A percentile compares a stretch with the other conserved stretches of the same genome.
Conservation (phyloP, 2,888 invertebrate genomes). For the Diadromus collaris region DNA sequence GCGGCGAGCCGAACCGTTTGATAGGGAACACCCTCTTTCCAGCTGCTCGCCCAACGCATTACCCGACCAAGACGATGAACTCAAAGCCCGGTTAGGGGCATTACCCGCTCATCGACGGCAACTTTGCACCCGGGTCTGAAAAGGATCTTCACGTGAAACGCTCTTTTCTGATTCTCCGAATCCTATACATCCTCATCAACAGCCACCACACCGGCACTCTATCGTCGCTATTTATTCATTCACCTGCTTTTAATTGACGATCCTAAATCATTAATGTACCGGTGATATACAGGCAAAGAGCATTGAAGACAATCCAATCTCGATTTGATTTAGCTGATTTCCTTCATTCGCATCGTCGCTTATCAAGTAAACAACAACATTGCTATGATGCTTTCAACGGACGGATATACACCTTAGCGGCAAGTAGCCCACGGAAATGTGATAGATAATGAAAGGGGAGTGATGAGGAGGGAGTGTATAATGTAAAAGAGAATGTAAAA, state of each 20-base stretch:
- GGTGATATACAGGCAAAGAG: not conserved
- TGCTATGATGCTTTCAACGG: not conserved
- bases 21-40: conserved; percentile 73
- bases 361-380: conserved; percentile 9
- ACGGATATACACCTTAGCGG: conserved; percentile 17
- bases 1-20: conserved; percentile 75
- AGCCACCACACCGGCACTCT: not conserved
- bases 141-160: not conserved
- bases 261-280: not conserved
- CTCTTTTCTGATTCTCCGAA: conserved; percentile 13
- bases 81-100: conserved; percentile 65
- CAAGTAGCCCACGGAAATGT: conserved; percentile 66
- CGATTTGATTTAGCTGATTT: not conserved
- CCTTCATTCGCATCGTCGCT: not conserved
- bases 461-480: conserved; percentile 62
- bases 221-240: not conserved
- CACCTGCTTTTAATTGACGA: not conserved
- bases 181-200: conserved; percentile 8
- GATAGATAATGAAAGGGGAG: conserved; percentile 72
- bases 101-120: conserved; percentile 68
- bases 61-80: conserved; percentile 56
- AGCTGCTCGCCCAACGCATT: conserved; percentile 49
- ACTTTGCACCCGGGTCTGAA: conserved; percentile 61
- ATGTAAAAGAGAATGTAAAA: conserved; percentile 76
- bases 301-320: not conserved